A percentile compares a stretch with the other conserved stretches of the same genome.
Conservation (phyloP, 2,797 vertebrate species). For the Gambelia wislizenii region DNA sequence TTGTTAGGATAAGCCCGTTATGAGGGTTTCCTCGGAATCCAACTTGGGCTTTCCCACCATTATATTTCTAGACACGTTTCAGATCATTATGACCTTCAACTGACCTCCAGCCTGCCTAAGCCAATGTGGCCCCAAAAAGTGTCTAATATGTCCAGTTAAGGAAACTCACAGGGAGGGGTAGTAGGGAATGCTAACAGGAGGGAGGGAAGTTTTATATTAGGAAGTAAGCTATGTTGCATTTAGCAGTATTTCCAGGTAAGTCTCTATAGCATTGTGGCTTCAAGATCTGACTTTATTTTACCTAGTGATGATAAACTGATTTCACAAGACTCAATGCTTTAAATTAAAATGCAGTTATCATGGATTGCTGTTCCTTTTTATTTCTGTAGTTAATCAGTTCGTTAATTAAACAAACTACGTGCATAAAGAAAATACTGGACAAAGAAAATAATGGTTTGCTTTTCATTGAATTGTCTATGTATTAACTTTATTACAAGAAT, state of each 20-base stretch:
- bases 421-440: background rate
- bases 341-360: background rate
- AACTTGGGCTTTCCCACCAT: too few species aligned
- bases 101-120: too few species aligned
- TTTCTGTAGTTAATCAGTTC: background rate
- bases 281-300: background rate
- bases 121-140: too few species aligned
- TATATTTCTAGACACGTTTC: too few species aligned
- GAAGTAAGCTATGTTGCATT: background rate
- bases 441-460: background rate
- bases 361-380: background rate
- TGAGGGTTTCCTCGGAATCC: too few species aligned
- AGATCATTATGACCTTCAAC: too few species aligned
- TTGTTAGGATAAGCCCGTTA: too few species aligned
- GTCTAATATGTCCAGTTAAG: too few species aligned
- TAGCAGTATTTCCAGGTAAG: background rate
- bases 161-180: too few species aligned
- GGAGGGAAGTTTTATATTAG: background rate
- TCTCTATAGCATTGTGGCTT: background rate
- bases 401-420: background rate
- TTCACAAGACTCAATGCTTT: background rate
- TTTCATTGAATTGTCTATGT: background rate
- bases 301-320: background rate
- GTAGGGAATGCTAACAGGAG: too few species aligned
- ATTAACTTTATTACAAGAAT: conserved; percentile 15